phyloP scores from a whole-genome alignment of 2,113 vertebrate species.

The Hemibagrus wyckioides region DNA sequence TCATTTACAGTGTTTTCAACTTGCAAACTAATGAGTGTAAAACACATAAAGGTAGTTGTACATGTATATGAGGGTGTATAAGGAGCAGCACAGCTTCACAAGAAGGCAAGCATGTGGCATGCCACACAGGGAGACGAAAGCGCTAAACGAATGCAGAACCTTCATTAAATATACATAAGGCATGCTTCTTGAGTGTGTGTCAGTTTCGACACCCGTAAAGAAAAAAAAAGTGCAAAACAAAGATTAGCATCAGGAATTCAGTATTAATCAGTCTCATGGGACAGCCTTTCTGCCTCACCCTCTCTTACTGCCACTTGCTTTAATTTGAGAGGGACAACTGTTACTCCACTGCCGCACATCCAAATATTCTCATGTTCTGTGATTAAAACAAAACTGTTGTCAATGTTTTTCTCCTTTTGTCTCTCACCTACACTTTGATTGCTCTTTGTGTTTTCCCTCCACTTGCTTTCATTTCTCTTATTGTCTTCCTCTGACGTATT shows the following conservation, averaged over 20 bases:
- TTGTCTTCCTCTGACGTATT: conserved; percentile 28
- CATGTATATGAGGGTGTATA: background rate
- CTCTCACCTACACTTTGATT: conserved; percentile 53
- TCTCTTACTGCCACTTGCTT: conserved; percentile 28
- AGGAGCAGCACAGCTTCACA: conserved; percentile 23
- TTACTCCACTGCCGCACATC: conserved; percentile 45
- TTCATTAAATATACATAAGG: conserved; percentile 60
- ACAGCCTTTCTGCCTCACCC: conserved; percentile 18
- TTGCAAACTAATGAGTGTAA: conserved; percentile 23
- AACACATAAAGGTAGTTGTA: conserved; percentile 8
- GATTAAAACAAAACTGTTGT: conserved; percentile 56
- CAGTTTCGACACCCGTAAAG: conserved; percentile 54
- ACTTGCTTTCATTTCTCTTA: conserved; percentile 44
- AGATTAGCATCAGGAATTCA: conserved; percentile 61
- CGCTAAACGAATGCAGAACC: conserved; percentile 53
- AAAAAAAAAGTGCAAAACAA: conserved; percentile 59
- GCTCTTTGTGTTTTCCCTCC: conserved; percentile 35
- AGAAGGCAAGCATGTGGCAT: conserved; percentile 35
- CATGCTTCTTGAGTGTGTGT: conserved; percentile 53
- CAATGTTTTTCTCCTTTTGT: conserved; percentile 35
- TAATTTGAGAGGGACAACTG: conserved; percentile 57
- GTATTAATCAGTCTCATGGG: conserved; percentile 62
- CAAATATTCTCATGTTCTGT: conserved; percentile 50
- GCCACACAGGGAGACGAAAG: conserved; percentile 43
- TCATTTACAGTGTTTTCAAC: conserved; percentile 20